These are phyloP conservation scores for Ectropis crepuscularia DNA, from an alignment of 2,888 invertebrate genomes.

Conservation along the genomic window DNA sequence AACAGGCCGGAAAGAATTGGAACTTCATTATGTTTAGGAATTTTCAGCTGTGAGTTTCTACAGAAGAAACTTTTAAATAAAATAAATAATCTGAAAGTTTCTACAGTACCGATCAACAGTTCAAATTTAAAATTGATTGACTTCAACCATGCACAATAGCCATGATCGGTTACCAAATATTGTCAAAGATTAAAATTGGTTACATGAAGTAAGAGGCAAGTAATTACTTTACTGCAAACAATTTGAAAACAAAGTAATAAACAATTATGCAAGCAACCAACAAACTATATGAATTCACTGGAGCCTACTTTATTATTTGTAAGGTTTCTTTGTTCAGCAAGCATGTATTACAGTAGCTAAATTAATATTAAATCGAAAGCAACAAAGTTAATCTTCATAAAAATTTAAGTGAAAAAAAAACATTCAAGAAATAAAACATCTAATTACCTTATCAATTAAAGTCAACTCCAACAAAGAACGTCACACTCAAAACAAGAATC, in stretches of 20 bases:
- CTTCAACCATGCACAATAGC: conserved; percentile 3
- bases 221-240: conserved; percentile 43
- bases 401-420: conserved; percentile 29
- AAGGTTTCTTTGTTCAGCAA: conserved; percentile 40
- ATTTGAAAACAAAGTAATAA: conserved; percentile 41
- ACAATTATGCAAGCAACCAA: conserved; percentile 44
- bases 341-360: conserved; percentile 17
- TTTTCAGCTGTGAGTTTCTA: background rate
- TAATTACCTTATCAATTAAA: conserved; percentile 58
- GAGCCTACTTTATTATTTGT: conserved; percentile 28
- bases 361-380: conserved; percentile 24
- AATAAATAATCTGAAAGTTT: too few relatives aligned
- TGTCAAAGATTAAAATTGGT: conserved; percentile 36
- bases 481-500: conserved; percentile 53
- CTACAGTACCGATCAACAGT: too few relatives aligned
- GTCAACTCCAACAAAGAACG: conserved; percentile 58
- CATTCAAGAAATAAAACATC: conserved; percentile 38
- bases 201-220: conserved; percentile 39
- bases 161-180: conserved; percentile 30
- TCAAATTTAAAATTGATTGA: too few relatives aligned
- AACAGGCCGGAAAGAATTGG: background rate
- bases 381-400: conserved; percentile 16
- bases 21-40: background rate
- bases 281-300: conserved; percentile 34
- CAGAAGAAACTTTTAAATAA: too few relatives aligned